Conservation (phyloP, 92 coral and sea anemone species). For the Palythoa heliodiscus region DNA sequence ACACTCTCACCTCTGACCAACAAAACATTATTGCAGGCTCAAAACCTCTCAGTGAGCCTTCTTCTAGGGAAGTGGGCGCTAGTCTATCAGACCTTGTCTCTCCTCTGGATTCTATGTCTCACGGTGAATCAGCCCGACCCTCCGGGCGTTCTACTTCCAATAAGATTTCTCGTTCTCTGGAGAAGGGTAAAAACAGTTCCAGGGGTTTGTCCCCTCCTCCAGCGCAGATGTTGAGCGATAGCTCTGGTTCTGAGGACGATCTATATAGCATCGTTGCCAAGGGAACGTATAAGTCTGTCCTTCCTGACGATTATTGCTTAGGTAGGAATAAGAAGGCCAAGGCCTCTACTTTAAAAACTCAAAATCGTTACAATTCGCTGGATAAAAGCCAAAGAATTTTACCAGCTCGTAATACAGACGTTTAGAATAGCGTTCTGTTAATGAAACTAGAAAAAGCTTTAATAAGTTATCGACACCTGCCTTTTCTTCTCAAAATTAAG, state of each 20-base stretch:
- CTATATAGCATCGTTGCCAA: constrained; percentile 94
- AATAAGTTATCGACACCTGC: background rate
- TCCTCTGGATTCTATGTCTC: constrained; percentile 75
- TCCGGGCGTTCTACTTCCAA: constrained; percentile 37
- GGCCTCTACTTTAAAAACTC: constrained; percentile 16
- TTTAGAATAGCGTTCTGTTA: constrained; percentile 1
- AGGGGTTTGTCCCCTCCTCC: constrained; percentile 69
- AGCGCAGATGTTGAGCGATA: constrained; percentile 78
- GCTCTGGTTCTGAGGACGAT: constrained; percentile 94
- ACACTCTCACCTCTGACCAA: constrained; percentile 21
- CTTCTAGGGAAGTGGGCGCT: constrained; percentile 23
- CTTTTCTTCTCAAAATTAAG: constrained; percentile 35
- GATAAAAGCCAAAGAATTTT: constrained; percentile 11
- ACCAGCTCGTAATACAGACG: constrained; percentile 44
- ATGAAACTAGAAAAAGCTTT: background rate
- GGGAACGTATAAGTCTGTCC: constrained; percentile 80
- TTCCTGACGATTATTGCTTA: constrained; percentile 54
- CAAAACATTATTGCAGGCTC: constrained; percentile 32
- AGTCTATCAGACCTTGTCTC: constrained; percentile 74
- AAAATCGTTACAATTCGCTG: constrained; percentile 6
- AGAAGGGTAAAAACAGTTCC: constrained; percentile 28
- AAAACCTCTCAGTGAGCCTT: constrained; percentile 31
- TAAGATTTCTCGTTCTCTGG: constrained; percentile 30
- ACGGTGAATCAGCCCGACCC: constrained; percentile 36
- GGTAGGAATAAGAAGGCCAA: constrained; percentile 36